A percentile compares a stretch with the other conserved stretches of the same genome.
Conservation (phyloP, 2,113 vertebrate genomes). For the Terrapene triunguis region DNA sequence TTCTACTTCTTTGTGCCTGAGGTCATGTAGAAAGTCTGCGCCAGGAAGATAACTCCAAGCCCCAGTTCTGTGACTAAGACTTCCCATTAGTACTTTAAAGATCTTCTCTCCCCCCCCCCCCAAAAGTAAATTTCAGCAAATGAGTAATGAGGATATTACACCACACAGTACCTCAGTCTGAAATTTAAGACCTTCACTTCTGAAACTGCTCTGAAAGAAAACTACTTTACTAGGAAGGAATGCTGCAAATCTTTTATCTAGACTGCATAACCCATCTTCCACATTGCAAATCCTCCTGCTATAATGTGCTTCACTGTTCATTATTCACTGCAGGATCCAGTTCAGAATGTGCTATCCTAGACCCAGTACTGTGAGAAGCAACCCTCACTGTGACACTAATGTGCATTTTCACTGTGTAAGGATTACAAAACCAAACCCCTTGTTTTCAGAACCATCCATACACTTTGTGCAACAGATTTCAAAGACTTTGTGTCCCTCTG, state of each 20-base stretch:
- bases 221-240: not conserved
- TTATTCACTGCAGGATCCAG: not conserved
- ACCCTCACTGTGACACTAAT: not conserved
- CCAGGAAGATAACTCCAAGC: not conserved
- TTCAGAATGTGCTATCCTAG: not conserved
- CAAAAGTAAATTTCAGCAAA: not conserved
- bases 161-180: not conserved
- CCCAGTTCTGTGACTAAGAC: not conserved
- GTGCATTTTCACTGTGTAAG: not conserved
- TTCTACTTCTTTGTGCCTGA: not conserved
- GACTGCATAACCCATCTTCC: not conserved
- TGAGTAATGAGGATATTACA: not conserved
- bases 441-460: not conserved
- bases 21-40: not conserved
- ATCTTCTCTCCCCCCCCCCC: too few species aligned
- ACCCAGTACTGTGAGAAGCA: not conserved
- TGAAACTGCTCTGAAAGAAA: not conserved
- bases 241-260: not conserved
- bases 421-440: not conserved
- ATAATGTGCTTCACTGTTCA: not conserved
- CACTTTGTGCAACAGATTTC: not conserved
- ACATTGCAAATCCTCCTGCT: not conserved
- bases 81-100: not conserved
- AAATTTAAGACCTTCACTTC: constrained; percentile 10
- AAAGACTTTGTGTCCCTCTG: not conserved